Evolutionary conservation across 2,888 invertebrate genomes (phyloP).

Genomic region (Cremastinae sp.): DNA sequence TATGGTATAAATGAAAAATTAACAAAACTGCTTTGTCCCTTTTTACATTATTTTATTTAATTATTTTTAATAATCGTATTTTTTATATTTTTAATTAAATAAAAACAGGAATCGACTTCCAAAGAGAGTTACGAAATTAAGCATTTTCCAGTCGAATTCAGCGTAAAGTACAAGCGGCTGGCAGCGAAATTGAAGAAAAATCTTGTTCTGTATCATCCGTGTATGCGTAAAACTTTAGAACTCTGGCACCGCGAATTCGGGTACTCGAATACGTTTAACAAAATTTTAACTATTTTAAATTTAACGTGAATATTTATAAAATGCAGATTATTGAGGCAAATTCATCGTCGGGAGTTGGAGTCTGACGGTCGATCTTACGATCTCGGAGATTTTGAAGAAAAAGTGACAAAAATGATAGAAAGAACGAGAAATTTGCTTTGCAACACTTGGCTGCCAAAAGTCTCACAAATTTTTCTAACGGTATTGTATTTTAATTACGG

Average conservation of each 20-base stretch:
- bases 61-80: too few species aligned
- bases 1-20: conserved; percentile 52
- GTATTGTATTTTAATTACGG: too few species aligned
- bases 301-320: background rate
- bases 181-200: conserved; percentile 82
- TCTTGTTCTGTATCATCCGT: conserved; percentile 90
- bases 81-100: too few species aligned
- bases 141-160: conserved; percentile 63
- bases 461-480: conserved; percentile 84
- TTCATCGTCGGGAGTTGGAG: conserved; percentile 83
- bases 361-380: conserved; percentile 85
- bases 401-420: conserved; percentile 84
- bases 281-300: too few species aligned
- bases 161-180: conserved; percentile 70
- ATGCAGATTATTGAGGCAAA: conserved; percentile 83
- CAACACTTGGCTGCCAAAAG: conserved; percentile 85
- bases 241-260: conserved; percentile 91
- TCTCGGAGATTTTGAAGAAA: conserved; percentile 84
- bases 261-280: too few species aligned
- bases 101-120: conserved; percentile 54
- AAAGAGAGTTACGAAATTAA: conserved; percentile 64
- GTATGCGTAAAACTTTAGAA: conserved; percentile 89
- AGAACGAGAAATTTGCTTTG: conserved; percentile 85
- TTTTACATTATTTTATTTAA: too few species aligned
- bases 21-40: too few species aligned